Evolutionary conservation across 2,888 invertebrate species (phyloP).

Genomic region (Meghimatium bilineatum): DNA sequence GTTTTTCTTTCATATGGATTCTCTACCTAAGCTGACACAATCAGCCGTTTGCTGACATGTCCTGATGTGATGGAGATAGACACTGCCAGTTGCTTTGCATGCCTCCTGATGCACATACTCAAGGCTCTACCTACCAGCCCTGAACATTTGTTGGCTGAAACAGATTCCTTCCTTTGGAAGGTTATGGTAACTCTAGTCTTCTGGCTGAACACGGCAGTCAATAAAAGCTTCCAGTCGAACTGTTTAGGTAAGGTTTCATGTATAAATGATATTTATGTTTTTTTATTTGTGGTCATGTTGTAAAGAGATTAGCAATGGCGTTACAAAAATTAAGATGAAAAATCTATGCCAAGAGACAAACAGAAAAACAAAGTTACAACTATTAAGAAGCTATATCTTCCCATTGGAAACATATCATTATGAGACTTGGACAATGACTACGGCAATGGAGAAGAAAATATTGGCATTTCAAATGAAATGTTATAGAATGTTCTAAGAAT

Average conservation of each 20-base stretch:
- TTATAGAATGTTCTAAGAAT: too few relatives aligned
- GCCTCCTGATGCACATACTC: not conserved
- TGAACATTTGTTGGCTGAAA: not conserved
- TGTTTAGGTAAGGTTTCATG: conserved; percentile 4
- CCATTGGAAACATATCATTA: too few relatives aligned
- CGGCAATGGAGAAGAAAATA: too few relatives aligned
- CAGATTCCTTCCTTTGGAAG: conserved; percentile 20
- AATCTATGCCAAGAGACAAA: too few relatives aligned
- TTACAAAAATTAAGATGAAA: too few relatives aligned
- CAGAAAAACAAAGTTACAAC: too few relatives aligned
- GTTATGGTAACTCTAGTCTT: not conserved
- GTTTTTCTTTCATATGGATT: too few relatives aligned
- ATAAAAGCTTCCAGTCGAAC: not conserved
- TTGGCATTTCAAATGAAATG: too few relatives aligned
- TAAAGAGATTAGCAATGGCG: too few relatives aligned
- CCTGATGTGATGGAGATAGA: conserved; percentile 4
- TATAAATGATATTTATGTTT: not conserved
- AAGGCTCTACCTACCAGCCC: not conserved
- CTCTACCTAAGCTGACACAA: not conserved
- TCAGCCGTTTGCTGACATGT: not conserved
- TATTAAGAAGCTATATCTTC: too few relatives aligned
- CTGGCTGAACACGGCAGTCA: conserved; percentile 18
- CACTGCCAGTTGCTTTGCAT: not conserved
- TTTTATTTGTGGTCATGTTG: not conserved
- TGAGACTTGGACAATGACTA: too few relatives aligned